Evolutionary conservation across 2,113 vertebrate genomes (phyloP), one percentile per base, ranked within the genome.

Genomic region (Dicentrarchus labrax): DNA sequence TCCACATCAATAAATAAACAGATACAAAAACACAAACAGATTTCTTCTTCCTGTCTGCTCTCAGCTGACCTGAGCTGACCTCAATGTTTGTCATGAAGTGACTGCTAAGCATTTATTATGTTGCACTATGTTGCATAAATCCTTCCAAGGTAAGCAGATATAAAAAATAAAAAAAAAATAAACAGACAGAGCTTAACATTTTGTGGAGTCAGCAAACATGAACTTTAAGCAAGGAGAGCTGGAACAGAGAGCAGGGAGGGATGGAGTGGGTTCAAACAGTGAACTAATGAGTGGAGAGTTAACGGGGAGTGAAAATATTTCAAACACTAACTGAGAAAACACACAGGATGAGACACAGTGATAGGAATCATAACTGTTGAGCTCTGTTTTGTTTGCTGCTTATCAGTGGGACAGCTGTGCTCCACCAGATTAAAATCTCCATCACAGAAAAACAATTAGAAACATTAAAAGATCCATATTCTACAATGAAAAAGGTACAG

Each of bases 81-180:
- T 71, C 65, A 39, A 2, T 6, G 54, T 41, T 69, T 41, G 22
- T 57, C 41, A 45, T 11, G 0, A 72, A 59, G 64, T 50, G 9
- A 30, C 47, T 38, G 11, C n/a, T 83, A 48, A 70, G 39, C 24
- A 39, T 48, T 17, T 45, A 53, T 59, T 21, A n/a, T n/a, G 56
- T 62, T 70, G 65, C 22, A 39, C 6, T 53, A n/a, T n/a, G n/a
- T n/a, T n/a, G n/a, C 51, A 76, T 11, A 71, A 62, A 71, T 53
- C 8, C n/a, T 22, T 69, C n/a, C 8, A 43, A 82, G 17, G 17
- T 53, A 41, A 47, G 38, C n/a, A 54, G 19, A 54, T 54, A n/a
- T 54, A n/a, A 11, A 54, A 54, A 54, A n/a, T 45, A 54, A 54
- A 54, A 53, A 19, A n/a, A n/a, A n/a, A n/a, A n/a, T n/a, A 54